These are phyloP conservation scores for Himalopsyche kuldschensis DNA, from an alignment of 2,888 invertebrate genomes.

Conservation along the genomic window DNA sequence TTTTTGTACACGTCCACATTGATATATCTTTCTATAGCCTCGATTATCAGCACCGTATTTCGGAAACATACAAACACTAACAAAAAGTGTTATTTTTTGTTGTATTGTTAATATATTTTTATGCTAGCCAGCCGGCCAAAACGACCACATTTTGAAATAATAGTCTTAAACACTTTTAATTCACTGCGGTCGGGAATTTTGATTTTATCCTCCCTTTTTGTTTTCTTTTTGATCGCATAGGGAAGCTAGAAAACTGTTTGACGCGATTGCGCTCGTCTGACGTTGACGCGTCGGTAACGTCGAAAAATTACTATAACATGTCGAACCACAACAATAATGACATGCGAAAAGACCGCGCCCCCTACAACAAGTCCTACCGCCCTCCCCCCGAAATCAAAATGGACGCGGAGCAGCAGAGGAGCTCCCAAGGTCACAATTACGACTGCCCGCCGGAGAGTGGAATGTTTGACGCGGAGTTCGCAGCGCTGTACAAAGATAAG, in stretches of 20 bases:
- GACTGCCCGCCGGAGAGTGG: slow-evolving; percentile 53
- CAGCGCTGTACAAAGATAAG: slow-evolving; percentile 51
- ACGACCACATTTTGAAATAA: background rate
- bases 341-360: slow-evolving; percentile 35
- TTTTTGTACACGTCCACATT: background rate
- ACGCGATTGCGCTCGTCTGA: slow-evolving; percentile 55
- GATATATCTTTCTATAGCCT: background rate
- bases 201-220: slow-evolving; percentile 7
- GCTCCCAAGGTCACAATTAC: slow-evolving; percentile 43
- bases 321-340: slow-evolving; percentile 53
- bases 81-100: background rate
- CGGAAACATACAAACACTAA: background rate
- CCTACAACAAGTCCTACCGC: slow-evolving; percentile 16
- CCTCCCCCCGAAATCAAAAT: slow-evolving; percentile 28
- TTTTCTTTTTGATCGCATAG: slow-evolving; percentile 47
- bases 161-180: background rate
- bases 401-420: slow-evolving; percentile 10
- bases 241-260: slow-evolving; percentile 59
- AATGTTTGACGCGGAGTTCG: slow-evolving; percentile 49
- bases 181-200: too few relatives aligned
- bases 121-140: background rate
- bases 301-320: slow-evolving; percentile 62
- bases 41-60: background rate
- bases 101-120: background rate
- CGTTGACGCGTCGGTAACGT: slow-evolving; percentile 54